phyloP scores from a whole-genome alignment of 2,797 vertebrate species.

The Morus bassanus region DNA sequence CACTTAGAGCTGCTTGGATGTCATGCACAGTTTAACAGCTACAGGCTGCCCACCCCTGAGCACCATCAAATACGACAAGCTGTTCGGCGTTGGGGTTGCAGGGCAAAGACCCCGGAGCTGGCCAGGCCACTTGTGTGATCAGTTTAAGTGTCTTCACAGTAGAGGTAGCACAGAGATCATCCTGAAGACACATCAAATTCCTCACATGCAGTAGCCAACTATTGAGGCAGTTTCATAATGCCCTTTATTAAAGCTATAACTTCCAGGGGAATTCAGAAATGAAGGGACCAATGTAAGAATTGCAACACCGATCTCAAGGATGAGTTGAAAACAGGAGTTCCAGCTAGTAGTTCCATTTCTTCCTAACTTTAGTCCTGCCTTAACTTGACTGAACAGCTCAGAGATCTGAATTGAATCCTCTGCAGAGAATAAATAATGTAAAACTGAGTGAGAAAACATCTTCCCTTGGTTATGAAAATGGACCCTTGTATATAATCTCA shows the following conservation, averaged over 20 bases:
- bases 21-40: neutral
- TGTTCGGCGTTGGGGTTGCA: neutral
- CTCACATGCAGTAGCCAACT: neutral
- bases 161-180: neutral
- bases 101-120: neutral
- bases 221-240: neutral
- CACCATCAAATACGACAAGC: too few species aligned
- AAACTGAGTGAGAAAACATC: neutral
- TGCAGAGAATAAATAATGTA: neutral
- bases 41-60: neutral
- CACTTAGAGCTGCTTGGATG: neutral
- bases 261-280: neutral
- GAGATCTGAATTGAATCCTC: neutral
- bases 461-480: rapidly evolving
- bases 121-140: neutral
- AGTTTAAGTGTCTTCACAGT: neutral
- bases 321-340: neutral
- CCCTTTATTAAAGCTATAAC: neutral
- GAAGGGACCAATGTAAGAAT: neutral
- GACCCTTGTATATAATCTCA: neutral
- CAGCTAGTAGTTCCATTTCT: neutral
- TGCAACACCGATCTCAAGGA: neutral
- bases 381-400: neutral
- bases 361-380: neutral
- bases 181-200: neutral